These are phyloP conservation scores for Haplotaxodon microlepis DNA, from an alignment of 2,113 vertebrate species.

Conservation along the genomic window DNA sequence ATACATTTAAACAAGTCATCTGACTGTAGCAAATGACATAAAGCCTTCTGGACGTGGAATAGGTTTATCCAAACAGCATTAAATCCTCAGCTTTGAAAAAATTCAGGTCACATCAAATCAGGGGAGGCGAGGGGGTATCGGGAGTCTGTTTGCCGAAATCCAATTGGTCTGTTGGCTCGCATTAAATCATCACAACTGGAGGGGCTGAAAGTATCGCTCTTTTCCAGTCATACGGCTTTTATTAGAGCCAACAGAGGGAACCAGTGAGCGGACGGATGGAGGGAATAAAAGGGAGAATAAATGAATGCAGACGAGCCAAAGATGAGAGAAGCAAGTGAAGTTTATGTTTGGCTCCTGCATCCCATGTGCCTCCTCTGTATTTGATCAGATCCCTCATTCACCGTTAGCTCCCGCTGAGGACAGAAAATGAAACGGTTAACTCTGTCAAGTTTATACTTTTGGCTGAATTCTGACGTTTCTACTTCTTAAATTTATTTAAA, in stretches of 20 bases:
- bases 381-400: background rate
- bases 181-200: slow-evolving; percentile 12
- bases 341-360: background rate
- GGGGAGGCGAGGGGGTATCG: background rate
- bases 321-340: background rate
- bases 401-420: background rate
- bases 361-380: background rate
- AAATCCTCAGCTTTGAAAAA: background rate
- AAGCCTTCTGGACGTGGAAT: background rate
- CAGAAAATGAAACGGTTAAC: background rate
- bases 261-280: background rate
- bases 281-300: slow-evolving; percentile 10
- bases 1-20: background rate
- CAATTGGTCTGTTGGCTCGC: slow-evolving; percentile 11
- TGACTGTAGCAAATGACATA: background rate
- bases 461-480: background rate
- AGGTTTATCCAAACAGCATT: slow-evolving; percentile 4
- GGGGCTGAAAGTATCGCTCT: slow-evolving; percentile 1
- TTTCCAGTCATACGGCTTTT: slow-evolving; percentile 37
- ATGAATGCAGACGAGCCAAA: slow-evolving; percentile 6
- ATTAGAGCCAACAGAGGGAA: slow-evolving; percentile 15
- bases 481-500: background rate
- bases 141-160: slow-evolving; percentile 14
- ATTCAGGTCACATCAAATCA: slow-evolving; percentile 10
- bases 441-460: background rate